Evolutionary conservation across 2,888 invertebrate species (phyloP).

Genomic region (Amiota minor): DNA sequence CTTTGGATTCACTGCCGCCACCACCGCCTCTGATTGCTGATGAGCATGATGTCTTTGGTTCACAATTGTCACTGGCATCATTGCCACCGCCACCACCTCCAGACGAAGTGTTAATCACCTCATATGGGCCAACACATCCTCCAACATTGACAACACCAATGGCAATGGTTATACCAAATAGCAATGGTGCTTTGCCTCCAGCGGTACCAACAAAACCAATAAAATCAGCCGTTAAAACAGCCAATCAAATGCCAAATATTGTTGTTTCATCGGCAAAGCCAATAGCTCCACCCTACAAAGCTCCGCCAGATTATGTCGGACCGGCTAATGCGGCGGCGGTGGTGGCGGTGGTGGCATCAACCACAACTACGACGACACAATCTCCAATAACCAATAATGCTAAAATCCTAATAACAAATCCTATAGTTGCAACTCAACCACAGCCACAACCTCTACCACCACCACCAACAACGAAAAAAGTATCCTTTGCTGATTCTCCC

Average conservation of each 20-base stretch:
- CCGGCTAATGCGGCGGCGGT: slow-evolving; percentile 43
- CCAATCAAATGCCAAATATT: not conserved
- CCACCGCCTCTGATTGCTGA: slow-evolving; percentile 75
- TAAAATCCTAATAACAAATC: slow-evolving; percentile 17
- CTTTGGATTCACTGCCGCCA: slow-evolving; percentile 85
- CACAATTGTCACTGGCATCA: slow-evolving; percentile 81
- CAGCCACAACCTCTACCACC: slow-evolving; percentile 38
- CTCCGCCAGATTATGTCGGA: slow-evolving; percentile 72
- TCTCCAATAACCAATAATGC: not conserved
- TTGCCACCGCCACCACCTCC: slow-evolving; percentile 82
- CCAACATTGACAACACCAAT: not conserved
- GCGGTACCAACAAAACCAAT: slow-evolving; percentile 69
- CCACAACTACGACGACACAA: not conserved
- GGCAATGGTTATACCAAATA: slow-evolving; percentile 47
- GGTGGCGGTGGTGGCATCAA: slow-evolving; percentile 33
- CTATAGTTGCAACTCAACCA: slow-evolving; percentile 13
- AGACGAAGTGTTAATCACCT: slow-evolving; percentile 57
- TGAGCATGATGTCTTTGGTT: slow-evolving; percentile 75
- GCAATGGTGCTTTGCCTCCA: slow-evolving; percentile 59
- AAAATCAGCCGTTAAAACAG: slow-evolving; percentile 65
- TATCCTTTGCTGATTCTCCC: slow-evolving; percentile 73
- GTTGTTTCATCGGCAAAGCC: slow-evolving; percentile 20
- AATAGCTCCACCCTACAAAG: slow-evolving; percentile 73
- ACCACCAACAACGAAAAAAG: slow-evolving; percentile 63
- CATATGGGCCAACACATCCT: slow-evolving; percentile 24